Evolutionary conservation across 2,888 invertebrate genomes (phyloP), one percentile per base, ranked within the genome.

Genomic region (Drosophila mimica): DNA sequence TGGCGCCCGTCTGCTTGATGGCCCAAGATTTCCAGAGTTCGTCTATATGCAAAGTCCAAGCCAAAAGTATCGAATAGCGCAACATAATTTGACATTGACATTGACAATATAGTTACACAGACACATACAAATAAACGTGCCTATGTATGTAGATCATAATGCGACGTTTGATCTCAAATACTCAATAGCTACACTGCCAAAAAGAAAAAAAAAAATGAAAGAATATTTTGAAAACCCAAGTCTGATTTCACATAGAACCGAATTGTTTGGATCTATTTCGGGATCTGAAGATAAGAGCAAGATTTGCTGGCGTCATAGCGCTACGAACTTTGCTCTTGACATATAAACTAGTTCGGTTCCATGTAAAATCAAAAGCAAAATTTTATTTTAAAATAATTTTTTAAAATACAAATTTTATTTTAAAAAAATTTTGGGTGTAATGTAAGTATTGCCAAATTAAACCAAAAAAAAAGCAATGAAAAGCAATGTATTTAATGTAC

Each of bases 401-500:
- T 92, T 92, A 91, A 92, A 91, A 89, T 92, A 92, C 88, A 91
- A 92, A 92, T 92, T 92, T 92, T 92, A 92, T 92, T 92, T 92
- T 92, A 92, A 92, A 92, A 92, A 88, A 92, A 92, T 92, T 92
- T 92, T 92, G 92, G 92, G 92, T 92, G 92, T 91, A 88, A 92
- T 91, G 92, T 92, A 92, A 92, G 92, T 92, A 92, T 92, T 85
- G 84, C 81, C 74, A 83, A 88, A 73, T 70, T 52, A 11, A 62
- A 68, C 62, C 57, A 73, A 76, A 54, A 64, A 62, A 70, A 58
- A 70, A 9, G 3, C 48, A 70, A 75, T 49, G 70, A 76, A 82
- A 74, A 59, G 72, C 78, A 79, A 81, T 85, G 90, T 88, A 79
- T 70, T 79, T 78, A 72, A 82, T 88, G 89, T 88, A 77, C 13